Conservation (phyloP, 2,797 vertebrate species). For the Monodelphis domestica region DNA sequence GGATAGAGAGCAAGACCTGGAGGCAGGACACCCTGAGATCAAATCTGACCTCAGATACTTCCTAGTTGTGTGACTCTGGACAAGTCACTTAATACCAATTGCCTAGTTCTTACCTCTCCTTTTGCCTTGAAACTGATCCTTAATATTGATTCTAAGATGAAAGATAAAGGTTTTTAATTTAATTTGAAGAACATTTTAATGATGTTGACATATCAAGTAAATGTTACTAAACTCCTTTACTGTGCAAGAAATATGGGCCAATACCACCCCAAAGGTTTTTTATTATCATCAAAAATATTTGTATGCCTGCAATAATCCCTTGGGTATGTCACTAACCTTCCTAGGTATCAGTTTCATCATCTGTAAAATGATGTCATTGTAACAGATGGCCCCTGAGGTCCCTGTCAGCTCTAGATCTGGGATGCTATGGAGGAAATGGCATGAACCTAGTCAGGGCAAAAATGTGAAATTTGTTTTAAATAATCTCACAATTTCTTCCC, state of each 20-base stretch:
- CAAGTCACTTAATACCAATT: no score
- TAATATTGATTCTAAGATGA: no score
- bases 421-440: neutral
- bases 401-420: neutral
- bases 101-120: no score
- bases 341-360: neutral
- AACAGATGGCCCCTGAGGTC: neutral
- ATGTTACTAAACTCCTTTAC: neutral
- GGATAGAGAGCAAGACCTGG: no score
- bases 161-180: no score
- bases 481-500: neutral
- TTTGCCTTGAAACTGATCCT: no score
- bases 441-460: neutral
- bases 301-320: neutral
- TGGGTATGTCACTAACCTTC: neutral
- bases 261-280: neutral
- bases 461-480: neutral
- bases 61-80: no score
- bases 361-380: neutral
- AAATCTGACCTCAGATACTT: no score
- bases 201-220: neutral
- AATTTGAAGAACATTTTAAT: no score
- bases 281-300: neutral
- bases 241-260: neutral
- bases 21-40: no score